Conservation (phyloP, 2,888 invertebrate genomes). For the Hydrotaea cyrtoneurina region DNA sequence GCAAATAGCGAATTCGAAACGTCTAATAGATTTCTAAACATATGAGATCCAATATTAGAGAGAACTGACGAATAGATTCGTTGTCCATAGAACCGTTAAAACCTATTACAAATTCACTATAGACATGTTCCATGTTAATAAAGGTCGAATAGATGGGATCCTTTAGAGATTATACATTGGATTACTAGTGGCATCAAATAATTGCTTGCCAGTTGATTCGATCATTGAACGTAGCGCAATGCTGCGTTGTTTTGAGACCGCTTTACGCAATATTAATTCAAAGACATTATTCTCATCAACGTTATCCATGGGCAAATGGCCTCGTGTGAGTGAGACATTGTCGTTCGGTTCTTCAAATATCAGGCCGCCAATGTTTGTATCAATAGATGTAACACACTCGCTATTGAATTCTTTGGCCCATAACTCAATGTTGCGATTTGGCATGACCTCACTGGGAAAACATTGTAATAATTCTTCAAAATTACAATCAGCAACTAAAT, state of each 20-base stretch:
- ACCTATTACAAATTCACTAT: constrained; percentile 27
- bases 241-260: constrained; percentile 84
- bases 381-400: constrained; percentile 73
- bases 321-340: constrained; percentile 64
- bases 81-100: constrained; percentile 24
- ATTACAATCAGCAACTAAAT: constrained; percentile 76
- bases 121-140: constrained; percentile 2
- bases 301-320: constrained; percentile 78
- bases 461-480: constrained; percentile 79
- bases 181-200: constrained; percentile 81
- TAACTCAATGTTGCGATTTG: constrained; percentile 74
- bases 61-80: constrained; percentile 1
- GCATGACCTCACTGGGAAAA: constrained; percentile 78
- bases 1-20: constrained; percentile 11
- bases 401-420: constrained; percentile 72
- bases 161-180: constrained; percentile 78
- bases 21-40: neutral
- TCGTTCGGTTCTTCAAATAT: constrained; percentile 68
- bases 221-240: constrained; percentile 84
- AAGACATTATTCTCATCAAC: constrained; percentile 80
- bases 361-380: constrained; percentile 70
- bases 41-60: constrained; percentile 1
- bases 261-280: constrained; percentile 78
- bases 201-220: constrained; percentile 83
- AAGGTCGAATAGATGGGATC: neutral